Base-by-base conservation (phyloP, 2,888 invertebrate species). In the Graphium colonna region DNA sequence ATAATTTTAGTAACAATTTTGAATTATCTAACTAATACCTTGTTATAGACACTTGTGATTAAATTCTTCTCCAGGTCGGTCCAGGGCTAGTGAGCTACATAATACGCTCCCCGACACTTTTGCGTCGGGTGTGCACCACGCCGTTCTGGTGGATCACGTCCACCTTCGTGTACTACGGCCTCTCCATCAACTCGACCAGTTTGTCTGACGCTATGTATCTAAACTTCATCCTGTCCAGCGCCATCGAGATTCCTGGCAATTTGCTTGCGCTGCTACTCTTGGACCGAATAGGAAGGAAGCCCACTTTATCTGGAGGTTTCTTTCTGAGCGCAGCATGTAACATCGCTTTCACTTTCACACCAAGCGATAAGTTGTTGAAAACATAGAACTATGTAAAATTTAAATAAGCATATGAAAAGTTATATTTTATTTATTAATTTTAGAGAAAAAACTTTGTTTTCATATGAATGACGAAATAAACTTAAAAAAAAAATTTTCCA, bases 71-170 rank as follows among this genome's bases (percentile, higher is more conserved):
- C 12, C 50, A 51, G 46, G 48, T 17, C 0, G 58, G 56, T 0
- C 68, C 67, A 0, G 67, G 67, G 9, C 49, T 82, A 2, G 15
- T 82, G 2, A 64, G 56, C 17, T 77, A 87, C 26, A 85, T 92
- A 18, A 63, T 91, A 9, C 81, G 75, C 26, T 92, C 92, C 0
- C 74, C 71, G 0, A 75, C 85, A 9, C 79, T 94, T 1, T 69
- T 92, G 1, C 72, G 91, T 0, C 86, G 94, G 18, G 78, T 93
- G 44, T 68, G 91, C 33, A 93, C 92, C 38, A 94, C 94, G 26
- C 94, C 93, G 8, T 90, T 95, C 62, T 95, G 94, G 84, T 95
- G 95, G 95, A 92, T 95, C 47, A 93, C 95, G 1, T 93, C 94
- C 59, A 93, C 94, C 0, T 92, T 96, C 63, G 93, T 95, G 9